Evolutionary conservation across 1,140 invertebrate species (phyloP), one percentile per base, ranked within the genome.

Genomic region (Maconellicoccus hirsutus): DNA sequence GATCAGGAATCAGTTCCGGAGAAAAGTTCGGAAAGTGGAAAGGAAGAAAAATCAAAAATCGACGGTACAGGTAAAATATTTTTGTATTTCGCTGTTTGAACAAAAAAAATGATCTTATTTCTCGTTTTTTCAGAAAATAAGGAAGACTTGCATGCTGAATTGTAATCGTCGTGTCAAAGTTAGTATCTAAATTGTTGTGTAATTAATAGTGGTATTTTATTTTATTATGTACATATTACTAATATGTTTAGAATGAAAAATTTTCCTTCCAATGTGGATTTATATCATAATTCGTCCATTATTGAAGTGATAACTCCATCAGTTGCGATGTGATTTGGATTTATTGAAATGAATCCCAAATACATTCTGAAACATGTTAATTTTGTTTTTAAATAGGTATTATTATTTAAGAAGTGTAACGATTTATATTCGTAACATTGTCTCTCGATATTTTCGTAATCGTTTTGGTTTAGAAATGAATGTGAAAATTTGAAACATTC

Each of bases 361-460:
- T 52, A 52, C 42, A 52, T 52, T 16, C 42, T 52, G 42, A 52
- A 52, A 52, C 42, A 52, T 52, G 42, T 52, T 52, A 33, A 33
- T 52, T 4, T 8, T 16, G 42, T 16, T 52, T 6, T 52, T 52
- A 52, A 52, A 52, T 8, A 6, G 14, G 14, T 38, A 38, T 7
- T 7, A 38, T 38, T 7, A 38, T 7, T 38, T 7, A 38, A 38
- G 6, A 38, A 38, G 14, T 38, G 33, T 7, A 38, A 38, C 14
- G 33, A 38, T 38, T 38, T 38, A 7, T 7, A 7, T 38, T 38
- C 6, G 14, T 38, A 7, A 14, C 33, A 6, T 14, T 38, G 33
- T 38, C 14, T 38, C 6, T 6, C 14, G 33, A 14, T 38, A 38
- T 38, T 38, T 38, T 38, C 33, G 14, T 38, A 38, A 38, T 7